Conservation (phyloP, 1,140 invertebrate species). For the Pseudomyrmex flavicornis region DNA sequence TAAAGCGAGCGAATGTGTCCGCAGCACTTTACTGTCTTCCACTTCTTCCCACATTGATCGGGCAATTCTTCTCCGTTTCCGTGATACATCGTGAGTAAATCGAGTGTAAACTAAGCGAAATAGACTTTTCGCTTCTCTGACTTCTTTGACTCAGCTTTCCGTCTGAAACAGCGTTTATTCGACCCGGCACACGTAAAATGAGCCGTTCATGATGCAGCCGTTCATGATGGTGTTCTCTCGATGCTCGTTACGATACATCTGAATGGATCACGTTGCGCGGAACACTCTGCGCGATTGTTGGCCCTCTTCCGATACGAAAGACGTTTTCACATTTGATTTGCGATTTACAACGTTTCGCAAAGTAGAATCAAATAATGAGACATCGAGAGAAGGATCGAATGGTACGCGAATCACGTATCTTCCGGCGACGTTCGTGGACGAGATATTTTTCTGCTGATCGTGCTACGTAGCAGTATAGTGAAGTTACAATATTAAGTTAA, state of each 20-base stretch:
- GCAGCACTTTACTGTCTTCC: background rate
- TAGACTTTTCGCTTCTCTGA: constrained; percentile 1
- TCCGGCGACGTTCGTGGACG: constrained; percentile 58
- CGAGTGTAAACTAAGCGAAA: background rate
- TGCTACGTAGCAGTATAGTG: constrained; percentile 23
- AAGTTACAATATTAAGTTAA: constrained; percentile 40
- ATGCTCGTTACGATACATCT: background rate
- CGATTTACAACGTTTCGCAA: background rate
- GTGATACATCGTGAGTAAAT: constrained; percentile 21
- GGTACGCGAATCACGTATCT: constrained; percentile 62
- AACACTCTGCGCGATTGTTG: background rate
- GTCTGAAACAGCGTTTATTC: background rate
- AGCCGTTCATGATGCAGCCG: background rate
- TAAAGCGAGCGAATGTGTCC: background rate
- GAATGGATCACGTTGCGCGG: background rate
- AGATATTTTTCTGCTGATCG: constrained; percentile 60
- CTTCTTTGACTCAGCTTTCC: background rate
- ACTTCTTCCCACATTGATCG: background rate
- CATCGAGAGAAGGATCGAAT: constrained; percentile 11
- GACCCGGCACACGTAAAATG: background rate
- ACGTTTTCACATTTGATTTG: background rate
- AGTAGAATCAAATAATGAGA: constrained; percentile 5
- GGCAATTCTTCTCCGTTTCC: background rate
- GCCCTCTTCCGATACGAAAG: background rate
- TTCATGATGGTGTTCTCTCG: too few relatives aligned